Evolutionary conservation across 2,113 vertebrate genomes (phyloP).

Genomic region (Strix uralensis): DNA sequence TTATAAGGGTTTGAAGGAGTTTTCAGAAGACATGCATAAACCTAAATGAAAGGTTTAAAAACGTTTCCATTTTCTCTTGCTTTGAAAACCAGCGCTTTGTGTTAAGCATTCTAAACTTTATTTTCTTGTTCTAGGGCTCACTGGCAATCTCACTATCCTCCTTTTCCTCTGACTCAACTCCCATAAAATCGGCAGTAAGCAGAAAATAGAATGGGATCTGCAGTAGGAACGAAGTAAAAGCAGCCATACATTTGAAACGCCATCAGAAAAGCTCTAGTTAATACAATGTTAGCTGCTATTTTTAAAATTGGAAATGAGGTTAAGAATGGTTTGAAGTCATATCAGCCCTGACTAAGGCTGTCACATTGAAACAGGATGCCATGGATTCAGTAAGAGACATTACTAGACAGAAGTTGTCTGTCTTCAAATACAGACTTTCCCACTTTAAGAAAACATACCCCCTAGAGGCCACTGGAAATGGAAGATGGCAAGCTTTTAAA

Average conservation of each 20-base stretch:
- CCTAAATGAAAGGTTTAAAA: neutral
- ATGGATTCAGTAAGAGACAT: slow-evolving; percentile 12
- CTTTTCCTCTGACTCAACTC: neutral
- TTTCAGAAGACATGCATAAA: neutral
- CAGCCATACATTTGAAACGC: neutral
- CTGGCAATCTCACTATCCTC: neutral
- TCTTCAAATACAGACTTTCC: slow-evolving; percentile 21
- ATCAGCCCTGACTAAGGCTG: slow-evolving; percentile 44
- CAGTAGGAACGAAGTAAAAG: neutral
- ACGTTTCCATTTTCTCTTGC: neutral
- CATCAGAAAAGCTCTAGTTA: slow-evolving; percentile 23
- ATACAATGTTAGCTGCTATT: slow-evolving; percentile 44
- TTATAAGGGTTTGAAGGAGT: neutral
- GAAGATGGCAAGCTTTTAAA: slow-evolving; percentile 14
- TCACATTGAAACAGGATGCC: slow-evolving; percentile 55
- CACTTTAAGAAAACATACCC: slow-evolving; percentile 57
- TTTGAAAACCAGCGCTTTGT: neutral
- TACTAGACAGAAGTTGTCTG: slow-evolving; percentile 15
- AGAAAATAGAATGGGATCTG: neutral
- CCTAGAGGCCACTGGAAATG: slow-evolving; percentile 27
- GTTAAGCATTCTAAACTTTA: neutral
- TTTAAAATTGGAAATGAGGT: slow-evolving; percentile 56
- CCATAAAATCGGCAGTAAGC: neutral
- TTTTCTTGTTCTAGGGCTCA: neutral
- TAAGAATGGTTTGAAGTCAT: slow-evolving; percentile 61